These are phyloP conservation scores for Drosophila sp. DNA, from an alignment of 1,140 invertebrate species.

Conservation along the genomic window DNA sequence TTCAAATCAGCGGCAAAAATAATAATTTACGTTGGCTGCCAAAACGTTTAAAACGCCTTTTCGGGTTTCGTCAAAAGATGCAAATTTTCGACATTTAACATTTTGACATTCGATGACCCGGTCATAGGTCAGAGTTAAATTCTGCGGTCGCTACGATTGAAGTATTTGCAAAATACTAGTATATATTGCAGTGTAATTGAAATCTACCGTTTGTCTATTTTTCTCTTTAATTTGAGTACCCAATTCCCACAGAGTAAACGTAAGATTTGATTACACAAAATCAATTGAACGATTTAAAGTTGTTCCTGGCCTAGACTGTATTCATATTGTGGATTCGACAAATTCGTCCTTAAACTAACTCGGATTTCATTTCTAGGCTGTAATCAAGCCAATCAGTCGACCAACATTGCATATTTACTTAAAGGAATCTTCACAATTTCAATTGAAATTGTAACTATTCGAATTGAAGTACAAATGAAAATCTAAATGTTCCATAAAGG, in stretches of 20 bases:
- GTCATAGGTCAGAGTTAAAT: constrained; percentile 19
- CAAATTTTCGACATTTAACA: constrained; percentile 48
- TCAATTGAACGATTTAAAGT: constrained; percentile 1
- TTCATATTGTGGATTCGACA: neutral
- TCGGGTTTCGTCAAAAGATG: constrained; percentile 18
- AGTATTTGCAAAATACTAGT: neutral
- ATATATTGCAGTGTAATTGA: neutral
- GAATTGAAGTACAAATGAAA: constrained; percentile 2
- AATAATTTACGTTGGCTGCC: neutral
- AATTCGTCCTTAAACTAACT: neutral
- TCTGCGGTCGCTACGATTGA: constrained; percentile 8
- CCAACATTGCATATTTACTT: constrained; percentile 9
- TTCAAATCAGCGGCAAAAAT: constrained; percentile 2
- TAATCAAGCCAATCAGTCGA: constrained; percentile 1
- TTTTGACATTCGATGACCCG: constrained; percentile 44
- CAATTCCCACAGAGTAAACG: neutral
- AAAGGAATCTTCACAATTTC: constrained; percentile 10
- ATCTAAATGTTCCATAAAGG: constrained; percentile 16
- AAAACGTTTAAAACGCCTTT: neutral
- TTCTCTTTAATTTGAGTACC: neutral
- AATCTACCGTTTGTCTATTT: neutral
- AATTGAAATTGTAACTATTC: constrained; percentile 2
- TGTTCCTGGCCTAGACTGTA: neutral
- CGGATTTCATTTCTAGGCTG: neutral
- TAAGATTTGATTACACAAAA: neutral